These are phyloP conservation scores for Drosophila busckii DNA, from an alignment of 1,140 invertebrate species.

Conservation along the genomic window DNA sequence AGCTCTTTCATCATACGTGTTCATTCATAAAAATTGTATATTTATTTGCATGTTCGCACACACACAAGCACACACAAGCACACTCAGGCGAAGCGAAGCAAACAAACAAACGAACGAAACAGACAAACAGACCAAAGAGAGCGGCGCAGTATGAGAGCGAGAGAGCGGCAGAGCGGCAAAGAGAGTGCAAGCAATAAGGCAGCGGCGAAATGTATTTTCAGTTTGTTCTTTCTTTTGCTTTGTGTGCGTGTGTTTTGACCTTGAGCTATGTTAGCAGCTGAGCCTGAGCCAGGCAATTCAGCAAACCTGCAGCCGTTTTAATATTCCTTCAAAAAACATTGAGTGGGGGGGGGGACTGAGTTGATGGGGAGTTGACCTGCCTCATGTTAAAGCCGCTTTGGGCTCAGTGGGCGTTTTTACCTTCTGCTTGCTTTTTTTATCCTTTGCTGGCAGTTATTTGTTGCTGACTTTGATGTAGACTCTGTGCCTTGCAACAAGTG, in stretches of 20 bases:
- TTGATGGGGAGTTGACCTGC: neutral
- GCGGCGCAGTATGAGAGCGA: too few relatives aligned
- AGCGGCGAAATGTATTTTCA: constrained; percentile 10
- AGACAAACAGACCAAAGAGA: constrained; percentile 8
- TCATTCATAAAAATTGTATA: constrained; percentile 76
- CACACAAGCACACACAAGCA: neutral
- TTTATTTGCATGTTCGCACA: constrained; percentile 66
- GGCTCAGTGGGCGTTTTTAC: constrained; percentile 14
- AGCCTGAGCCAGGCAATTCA: constrained; percentile 17
- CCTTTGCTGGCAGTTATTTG: constrained; percentile 57
- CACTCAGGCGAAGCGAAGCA: neutral
- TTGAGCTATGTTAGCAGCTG: constrained; percentile 55
- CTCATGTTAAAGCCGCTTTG: neutral
- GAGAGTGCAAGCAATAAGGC: too few relatives aligned
- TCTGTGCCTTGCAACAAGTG: constrained; percentile 6
- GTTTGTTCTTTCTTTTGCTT: neutral
- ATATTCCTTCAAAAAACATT: constrained; percentile 60
- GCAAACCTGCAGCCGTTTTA: constrained; percentile 46
- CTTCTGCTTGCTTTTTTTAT: constrained; percentile 29
- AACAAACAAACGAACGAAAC: neutral
- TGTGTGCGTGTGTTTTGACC: constrained; percentile 39
- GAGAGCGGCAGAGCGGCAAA: too few relatives aligned
- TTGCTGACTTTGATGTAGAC: constrained; percentile 42
- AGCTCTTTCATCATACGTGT: constrained; percentile 73
- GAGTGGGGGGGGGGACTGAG: neutral